Conservation (phyloP, 2,888 invertebrate genomes). For the Dugesia japonica region DNA sequence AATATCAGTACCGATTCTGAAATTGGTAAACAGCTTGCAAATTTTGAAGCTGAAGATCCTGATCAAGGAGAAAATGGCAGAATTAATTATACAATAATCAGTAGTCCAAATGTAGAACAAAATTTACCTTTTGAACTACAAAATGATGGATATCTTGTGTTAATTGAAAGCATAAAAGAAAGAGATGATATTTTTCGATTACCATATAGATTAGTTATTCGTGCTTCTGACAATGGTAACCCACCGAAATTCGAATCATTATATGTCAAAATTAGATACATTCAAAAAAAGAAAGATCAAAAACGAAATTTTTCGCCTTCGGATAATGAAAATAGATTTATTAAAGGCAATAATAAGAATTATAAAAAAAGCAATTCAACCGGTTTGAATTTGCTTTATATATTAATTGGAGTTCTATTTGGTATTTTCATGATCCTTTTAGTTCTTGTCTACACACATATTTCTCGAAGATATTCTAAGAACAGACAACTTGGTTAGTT, state of each 20-base stretch:
- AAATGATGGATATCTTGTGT: background rate
- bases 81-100: background rate
- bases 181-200: background rate
- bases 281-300: background rate
- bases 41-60: constrained; percentile 9
- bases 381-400: background rate
- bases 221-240: background rate
- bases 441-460: background rate
- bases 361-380: background rate
- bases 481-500: background rate
- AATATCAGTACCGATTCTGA: background rate
- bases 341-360: background rate
- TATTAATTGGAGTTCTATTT: background rate
- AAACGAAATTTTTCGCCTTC: background rate
- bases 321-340: background rate
- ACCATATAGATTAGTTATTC: constrained; percentile 3
- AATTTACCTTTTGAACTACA: background rate
- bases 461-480: background rate
- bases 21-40: background rate
- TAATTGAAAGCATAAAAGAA: background rate
- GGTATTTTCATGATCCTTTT: background rate
- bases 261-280: background rate
- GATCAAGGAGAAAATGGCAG: constrained; percentile 14
- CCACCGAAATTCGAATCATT: background rate
- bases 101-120: background rate